Base-by-base conservation (phyloP, 2,888 invertebrate species). In the Drosophila nr. perissopoda region DNA sequence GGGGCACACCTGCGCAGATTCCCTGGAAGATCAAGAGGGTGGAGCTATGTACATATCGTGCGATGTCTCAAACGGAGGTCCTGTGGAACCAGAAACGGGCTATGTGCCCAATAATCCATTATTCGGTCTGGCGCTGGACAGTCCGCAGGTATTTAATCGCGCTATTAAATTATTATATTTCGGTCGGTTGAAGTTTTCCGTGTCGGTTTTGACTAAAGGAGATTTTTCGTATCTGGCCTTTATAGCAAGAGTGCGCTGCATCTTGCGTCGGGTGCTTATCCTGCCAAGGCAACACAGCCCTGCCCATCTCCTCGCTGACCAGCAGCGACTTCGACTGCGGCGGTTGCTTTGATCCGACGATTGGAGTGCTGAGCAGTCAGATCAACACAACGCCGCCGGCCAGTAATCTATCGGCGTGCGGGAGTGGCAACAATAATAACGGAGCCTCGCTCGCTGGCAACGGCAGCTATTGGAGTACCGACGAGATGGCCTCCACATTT, bases 401-500 rank as follows among this genome's bases (percentile, higher is more conserved):
- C 6, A 72, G 63, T 34, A 85, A 70, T 42, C 58, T 73, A 51
- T 56, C 68, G 3, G 69, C 61, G n/a, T 53, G 52, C 8, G 70
- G 58, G 8, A 62, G 70, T 58, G 75, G 53, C 38, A 67, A 36
- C 56, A 81, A 73, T 58, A 82, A 81, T 57, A 82, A 81, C 81
- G 87, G 78, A 69, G 85, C 83, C 45, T 95, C 81, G 48, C 59
- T 81, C 2, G 63, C 45, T 13, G 75, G 71, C 59, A 85, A 87
- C 78, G 89, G 83, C 73, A 89, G 89, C 67, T 95, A 94, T 86
- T 96, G 96, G 96, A 93, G 91, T 81, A 90, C 94, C 29, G 94
- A 95, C 87, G 97, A 97, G 93, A 97, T 97, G 93, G 97, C 97
- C 95, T 97, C 96, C 62, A 96, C 97, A 42, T 97, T 97, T 93